These are phyloP conservation scores for Gyrodactylus salaris DNA, from an alignment of 1,140 invertebrate species.

Conservation along the genomic window DNA sequence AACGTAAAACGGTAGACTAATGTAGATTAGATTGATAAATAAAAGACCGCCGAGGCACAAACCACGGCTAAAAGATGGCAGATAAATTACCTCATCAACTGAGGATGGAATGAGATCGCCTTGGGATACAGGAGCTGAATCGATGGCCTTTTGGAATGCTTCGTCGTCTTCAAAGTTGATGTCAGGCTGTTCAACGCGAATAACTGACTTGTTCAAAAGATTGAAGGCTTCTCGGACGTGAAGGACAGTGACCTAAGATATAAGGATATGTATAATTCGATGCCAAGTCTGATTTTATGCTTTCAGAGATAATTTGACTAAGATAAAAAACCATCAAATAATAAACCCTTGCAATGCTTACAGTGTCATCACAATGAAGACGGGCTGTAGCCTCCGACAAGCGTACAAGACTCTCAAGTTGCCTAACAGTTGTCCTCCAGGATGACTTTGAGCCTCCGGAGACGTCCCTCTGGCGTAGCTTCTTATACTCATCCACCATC, in stretches of 20 bases:
- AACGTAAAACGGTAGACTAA: too few species aligned
- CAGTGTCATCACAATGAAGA: slow-evolving; percentile 61
- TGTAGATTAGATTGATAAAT: neutral
- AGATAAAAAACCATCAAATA: slow-evolving; percentile 4
- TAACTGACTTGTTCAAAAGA: slow-evolving; percentile 84
- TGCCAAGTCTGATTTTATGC: too few species aligned
- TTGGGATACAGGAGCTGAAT: neutral
- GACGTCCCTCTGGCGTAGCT: slow-evolving; percentile 44
- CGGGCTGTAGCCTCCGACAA: slow-evolving; percentile 77
- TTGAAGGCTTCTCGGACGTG: slow-evolving; percentile 76
- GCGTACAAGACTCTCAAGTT: slow-evolving; percentile 79
- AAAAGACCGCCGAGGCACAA: neutral
- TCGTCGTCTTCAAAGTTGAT: slow-evolving; percentile 53
- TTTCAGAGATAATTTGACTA: too few species aligned
- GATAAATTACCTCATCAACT: neutral
- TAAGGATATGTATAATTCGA: too few species aligned
- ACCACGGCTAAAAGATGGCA: neutral
- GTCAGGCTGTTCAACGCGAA: slow-evolving; percentile 81
- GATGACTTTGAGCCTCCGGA: slow-evolving; percentile 29
- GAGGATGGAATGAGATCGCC: neutral
- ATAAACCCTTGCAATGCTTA: too few species aligned
- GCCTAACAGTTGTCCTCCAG: slow-evolving; percentile 91
- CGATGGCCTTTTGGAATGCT: slow-evolving; percentile 12
- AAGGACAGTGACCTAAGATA: too few species aligned
- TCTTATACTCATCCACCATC: slow-evolving; percentile 55